These are phyloP conservation scores for Sycon ciliatum DNA, from an alignment of 37 sponge, comb jelly and placozoan genomes.

Conservation along the genomic window DNA sequence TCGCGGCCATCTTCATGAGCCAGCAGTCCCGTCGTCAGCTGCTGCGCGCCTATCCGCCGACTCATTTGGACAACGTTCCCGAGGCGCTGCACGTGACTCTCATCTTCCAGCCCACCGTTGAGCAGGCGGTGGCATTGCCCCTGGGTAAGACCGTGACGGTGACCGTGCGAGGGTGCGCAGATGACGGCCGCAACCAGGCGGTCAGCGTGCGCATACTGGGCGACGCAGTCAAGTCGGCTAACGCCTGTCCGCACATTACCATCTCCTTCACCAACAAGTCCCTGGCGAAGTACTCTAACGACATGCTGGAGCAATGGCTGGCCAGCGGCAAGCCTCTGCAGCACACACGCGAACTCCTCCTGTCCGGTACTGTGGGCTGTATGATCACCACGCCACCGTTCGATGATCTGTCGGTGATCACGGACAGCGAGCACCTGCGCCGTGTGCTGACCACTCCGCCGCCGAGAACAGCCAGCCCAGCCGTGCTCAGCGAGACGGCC, in stretches of 20 bases:
- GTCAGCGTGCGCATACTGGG: constrained; percentile 29
- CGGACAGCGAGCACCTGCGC: not conserved
- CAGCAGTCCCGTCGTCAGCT: constrained; percentile 47
- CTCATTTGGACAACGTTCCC: constrained; percentile 27
- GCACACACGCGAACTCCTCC: not conserved
- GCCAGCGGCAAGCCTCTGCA: no score
- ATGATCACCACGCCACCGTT: not conserved
- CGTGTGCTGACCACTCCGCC: not conserved
- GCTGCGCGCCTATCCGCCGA: constrained; percentile 26
- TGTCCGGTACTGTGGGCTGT: not conserved
- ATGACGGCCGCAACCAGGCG: constrained; percentile 51
- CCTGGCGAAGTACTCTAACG: constrained; percentile 48
- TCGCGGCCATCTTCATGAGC: constrained; percentile 52
- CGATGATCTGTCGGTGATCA: not conserved
- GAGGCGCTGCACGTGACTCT: constrained; percentile 61
- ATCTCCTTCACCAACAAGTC: constrained; percentile 39
- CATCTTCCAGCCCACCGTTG: constrained; percentile 34
- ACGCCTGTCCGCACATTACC: constrained; percentile 67
- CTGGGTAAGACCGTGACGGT: constrained; percentile 47
- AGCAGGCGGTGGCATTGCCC: not conserved
- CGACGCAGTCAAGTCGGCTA: constrained; percentile 21
- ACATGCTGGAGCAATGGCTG: constrained; percentile 36
- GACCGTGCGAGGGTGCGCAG: constrained; percentile 36
- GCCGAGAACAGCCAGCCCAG: not conserved
- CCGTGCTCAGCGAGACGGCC: not conserved